Evolutionary conservation across 1,140 invertebrate species (phyloP), one percentile per base, ranked within the genome.

Genomic region (Drosophila bocqueti): DNA sequence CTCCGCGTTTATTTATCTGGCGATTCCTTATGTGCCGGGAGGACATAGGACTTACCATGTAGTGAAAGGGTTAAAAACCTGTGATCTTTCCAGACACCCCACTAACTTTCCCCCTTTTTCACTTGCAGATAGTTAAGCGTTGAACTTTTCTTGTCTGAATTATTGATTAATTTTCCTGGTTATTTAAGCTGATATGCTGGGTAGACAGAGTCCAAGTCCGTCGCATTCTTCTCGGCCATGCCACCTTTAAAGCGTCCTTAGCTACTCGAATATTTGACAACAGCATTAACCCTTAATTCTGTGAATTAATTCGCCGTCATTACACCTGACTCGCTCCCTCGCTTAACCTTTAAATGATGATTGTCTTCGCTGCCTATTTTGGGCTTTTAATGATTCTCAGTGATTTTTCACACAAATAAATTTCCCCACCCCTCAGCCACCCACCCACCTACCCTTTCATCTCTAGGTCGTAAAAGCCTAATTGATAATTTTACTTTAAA

Each of bases 1-100:
- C 73, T 67, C 18, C n/a, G 36, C 9, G 38, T 50, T 57, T 77
- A 74, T 65, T 62, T 76, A 75, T 78, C 49, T 78, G 42, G 21
- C 49, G 34, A 46, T 40, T 67, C 47, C 71, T 82, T 90, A 91
- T 90, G 67, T 81, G 68, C 73, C 66, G 61, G 62, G 62, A 86
- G 52, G 34, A 55, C 52, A 40, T 55, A 55, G 52, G 21, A 55
- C 34, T 16, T 15, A 13, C 54, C 81, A 81, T 81, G 68, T 76
- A 91, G 81, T 91, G 85, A 92, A 91, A 91, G 89, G 89, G 89
- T 91, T 91, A 92, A 90, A 83, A 91, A 85, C 90, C 81, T 82
- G 76, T 73, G 81, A 84, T 86, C 76, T 83, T 73, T 63, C 16
- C 46, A 40, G 18, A 47, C 46, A 62, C 38, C 21, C 34, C 49